Percentiles rank a stretch among this genome's conserved stretches.
phyloP scores from a whole-genome alignment of 2,797 vertebrate genomes.

The Erethizon dorsatum region DNA sequence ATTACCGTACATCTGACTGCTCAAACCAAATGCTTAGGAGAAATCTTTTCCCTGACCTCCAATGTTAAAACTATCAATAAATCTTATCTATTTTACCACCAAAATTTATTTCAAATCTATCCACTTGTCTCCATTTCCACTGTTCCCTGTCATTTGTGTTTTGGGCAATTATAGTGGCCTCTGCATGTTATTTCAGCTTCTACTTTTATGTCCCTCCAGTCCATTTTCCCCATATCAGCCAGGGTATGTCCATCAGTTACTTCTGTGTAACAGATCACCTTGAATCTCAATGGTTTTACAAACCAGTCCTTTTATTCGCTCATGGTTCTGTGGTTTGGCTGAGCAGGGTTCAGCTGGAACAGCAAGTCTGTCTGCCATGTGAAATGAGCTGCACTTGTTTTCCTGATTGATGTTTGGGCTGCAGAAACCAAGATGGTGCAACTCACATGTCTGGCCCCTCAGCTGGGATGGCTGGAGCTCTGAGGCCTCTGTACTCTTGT shows the following conservation, averaged over 20 bases:
- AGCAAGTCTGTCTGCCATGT: neutral
- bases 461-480: neutral
- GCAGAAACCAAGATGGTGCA: neutral
- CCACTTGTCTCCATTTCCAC: neutral
- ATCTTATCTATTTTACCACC: neutral
- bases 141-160: neutral
- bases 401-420: neutral
- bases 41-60: neutral
- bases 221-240: neutral
- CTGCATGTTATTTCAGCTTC: slow-evolving; percentile 15
- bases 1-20: neutral
- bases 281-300: neutral
- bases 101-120: slow-evolving; percentile 21
- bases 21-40: neutral
- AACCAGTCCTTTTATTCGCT: neutral
- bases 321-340: neutral
- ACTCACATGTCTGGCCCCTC: neutral
- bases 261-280: neutral
- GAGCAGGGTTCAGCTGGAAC: neutral
- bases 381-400: neutral
- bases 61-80: slow-evolving; percentile 3
- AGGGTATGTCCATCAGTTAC: neutral
- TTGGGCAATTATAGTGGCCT: neutral
- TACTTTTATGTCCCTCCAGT: neutral
- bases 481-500: neutral